A percentile compares a stretch with the other conserved stretches of the same genome.
Evolutionary conservation across 2,113 vertebrate genomes (phyloP).

Genomic region (Paradoxurus hermaphroditus): DNA sequence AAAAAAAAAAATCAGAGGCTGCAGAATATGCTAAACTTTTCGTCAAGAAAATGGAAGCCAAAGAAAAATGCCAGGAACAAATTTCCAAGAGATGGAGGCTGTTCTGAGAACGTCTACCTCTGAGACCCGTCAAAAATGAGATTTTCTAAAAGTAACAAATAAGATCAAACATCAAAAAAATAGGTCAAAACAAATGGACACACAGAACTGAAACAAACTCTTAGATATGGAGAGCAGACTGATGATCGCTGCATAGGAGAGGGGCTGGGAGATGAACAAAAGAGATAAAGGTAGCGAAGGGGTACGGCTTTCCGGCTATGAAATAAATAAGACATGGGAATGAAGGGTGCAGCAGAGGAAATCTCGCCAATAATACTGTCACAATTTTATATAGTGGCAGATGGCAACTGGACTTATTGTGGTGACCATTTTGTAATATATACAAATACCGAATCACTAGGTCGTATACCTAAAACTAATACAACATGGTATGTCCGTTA

Average conservation of each 20-base stretch:
- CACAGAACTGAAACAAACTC: neutral
- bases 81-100: neutral
- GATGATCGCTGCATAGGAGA: neutral
- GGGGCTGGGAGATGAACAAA: neutral
- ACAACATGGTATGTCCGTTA: neutral
- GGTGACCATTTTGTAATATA: neutral
- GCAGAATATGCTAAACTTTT: constrained; percentile 91
- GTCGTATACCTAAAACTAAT: neutral
- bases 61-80: neutral
- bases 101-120: neutral
- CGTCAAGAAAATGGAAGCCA: constrained; percentile 79
- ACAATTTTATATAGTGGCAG: neutral
- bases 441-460: neutral
- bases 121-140: neutral
- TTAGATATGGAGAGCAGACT: neutral
- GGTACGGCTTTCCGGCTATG: neutral
- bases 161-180: neutral
- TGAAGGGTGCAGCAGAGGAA: neutral
- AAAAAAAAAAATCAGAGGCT: constrained; percentile 92
- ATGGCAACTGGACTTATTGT: neutral
- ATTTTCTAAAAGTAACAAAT: neutral
- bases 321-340: neutral
- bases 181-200: neutral
- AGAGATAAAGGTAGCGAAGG: neutral
- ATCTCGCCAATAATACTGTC: neutral